Evolutionary conservation across 37 sponge, comb jelly and placozoan genomes (phyloP), one percentile per base, ranked within the genome.

Genomic region (Halisarca cf. caerulea): DNA sequence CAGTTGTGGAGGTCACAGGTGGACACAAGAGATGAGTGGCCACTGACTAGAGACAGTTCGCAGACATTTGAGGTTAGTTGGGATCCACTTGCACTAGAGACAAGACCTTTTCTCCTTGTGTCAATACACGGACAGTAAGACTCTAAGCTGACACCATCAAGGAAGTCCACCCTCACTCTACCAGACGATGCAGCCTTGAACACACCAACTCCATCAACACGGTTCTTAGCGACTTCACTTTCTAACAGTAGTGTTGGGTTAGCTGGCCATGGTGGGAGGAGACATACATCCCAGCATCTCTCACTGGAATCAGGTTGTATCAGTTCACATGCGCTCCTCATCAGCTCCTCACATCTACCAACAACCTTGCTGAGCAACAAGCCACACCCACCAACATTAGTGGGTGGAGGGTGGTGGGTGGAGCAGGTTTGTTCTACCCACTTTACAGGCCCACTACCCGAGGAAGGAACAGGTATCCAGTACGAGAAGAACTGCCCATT

Each of bases 161-260:
- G 2, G 41, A 81, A 87, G 27, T 40, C 72, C 5, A 80, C 28
- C n/a, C 59, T 8, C 23, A 87, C 30, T 24, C 58, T 51, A 2
- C 87, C 87, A 57, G 60, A 79, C 17, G 34, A 27, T 27, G 36
- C 57, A 21, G 74, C 87, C 38, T 44, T 87, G 36, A 87, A 87
- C 15, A 68, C 3, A 15, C 87, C 87, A 5, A 87, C 33, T 5
- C 72, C 87, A 0, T 80, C 51, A 25, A 87, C 82, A 59, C 42
- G 30, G 28, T 53, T 69, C 8, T 44, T 18, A 21, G 80, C 78
- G 15, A 71, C 20, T 14, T 59, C 79, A 58, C 30, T 33, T 27
- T 20, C 24, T 17, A 24, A 75, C n/a, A n/a, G n/a, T n/a, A n/a
- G n/a, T n/a, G n/a, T n/a, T 0, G 44, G 5, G 37, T 24, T 20